Evolutionary conservation across 2,113 vertebrate genomes (phyloP).

Genomic region (Neolamprologus cancellatus): DNA sequence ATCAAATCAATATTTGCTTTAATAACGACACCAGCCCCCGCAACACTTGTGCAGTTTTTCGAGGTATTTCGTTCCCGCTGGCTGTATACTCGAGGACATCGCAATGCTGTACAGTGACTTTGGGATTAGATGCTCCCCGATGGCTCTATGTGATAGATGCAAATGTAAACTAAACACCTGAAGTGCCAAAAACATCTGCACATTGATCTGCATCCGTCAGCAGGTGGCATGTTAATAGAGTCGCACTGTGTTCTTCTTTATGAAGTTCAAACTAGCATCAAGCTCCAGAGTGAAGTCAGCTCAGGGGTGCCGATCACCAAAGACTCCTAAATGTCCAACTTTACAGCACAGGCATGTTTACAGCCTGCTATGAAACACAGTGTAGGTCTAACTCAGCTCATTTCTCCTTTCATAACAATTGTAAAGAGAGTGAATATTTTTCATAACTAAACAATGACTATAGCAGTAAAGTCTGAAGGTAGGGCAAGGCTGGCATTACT

Average conservation of each 20-base stretch:
- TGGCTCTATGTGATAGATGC: background rate
- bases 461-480: background rate
- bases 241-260: background rate
- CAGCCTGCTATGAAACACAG: background rate
- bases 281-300: no score
- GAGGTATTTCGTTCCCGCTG: background rate
- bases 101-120: rapidly evolving
- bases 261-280: background rate
- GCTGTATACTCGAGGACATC: background rate
- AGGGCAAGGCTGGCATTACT: background rate
- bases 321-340: background rate
- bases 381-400: rapidly evolving
- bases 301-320: background rate
- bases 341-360: background rate
- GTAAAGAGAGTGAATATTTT: background rate
- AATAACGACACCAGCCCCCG: background rate
- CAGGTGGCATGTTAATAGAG: background rate
- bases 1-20: background rate
- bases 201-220: background rate
- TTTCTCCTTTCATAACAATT: background rate
- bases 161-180: background rate
- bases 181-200: background rate
- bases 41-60: background rate
- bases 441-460: background rate
- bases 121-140: background rate